Evolutionary conservation across 2,113 vertebrate species (phyloP).

Genomic region (Nicator chloris): DNA sequence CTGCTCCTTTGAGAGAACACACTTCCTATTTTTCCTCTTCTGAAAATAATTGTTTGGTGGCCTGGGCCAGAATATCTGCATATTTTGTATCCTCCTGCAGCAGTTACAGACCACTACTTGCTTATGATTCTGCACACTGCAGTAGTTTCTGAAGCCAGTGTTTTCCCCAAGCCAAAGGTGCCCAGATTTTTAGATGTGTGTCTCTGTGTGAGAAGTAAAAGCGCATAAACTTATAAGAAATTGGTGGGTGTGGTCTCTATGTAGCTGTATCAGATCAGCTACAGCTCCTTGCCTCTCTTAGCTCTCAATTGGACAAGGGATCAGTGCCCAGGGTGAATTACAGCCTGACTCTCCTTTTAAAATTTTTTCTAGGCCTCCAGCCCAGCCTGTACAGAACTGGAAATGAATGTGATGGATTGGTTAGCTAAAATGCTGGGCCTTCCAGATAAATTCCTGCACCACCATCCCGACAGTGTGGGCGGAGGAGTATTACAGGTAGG

Average conservation of each 20-base stretch:
- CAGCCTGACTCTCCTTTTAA: not conserved
- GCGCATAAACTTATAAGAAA: not conserved
- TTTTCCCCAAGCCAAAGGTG: not conserved
- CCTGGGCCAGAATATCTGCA: not conserved
- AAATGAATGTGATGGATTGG: conserved; percentile 97
- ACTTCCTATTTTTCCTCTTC: not conserved
- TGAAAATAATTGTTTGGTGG: not conserved
- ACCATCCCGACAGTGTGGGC: conserved; percentile 84
- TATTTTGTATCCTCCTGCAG: not conserved
- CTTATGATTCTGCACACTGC: not conserved
- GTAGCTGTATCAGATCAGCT: not conserved
- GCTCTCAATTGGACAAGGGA: not conserved
- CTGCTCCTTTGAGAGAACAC: not conserved
- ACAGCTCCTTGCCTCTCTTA: not conserved
- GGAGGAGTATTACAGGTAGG: conserved; percentile 92
- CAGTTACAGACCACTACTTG: not conserved
- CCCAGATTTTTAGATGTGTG: not conserved
- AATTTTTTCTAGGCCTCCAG: conserved; percentile 84
- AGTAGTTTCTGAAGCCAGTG: not conserved
- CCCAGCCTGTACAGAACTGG: conserved; percentile 94
- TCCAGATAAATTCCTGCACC: conserved; percentile 86
- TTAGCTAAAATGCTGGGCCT: conserved; percentile 93
- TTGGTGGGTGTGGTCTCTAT: not conserved
- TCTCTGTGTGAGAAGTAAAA: not conserved
- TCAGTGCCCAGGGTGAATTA: not conserved